phyloP scores from a whole-genome alignment of 2,113 vertebrate species.

The Chaetodon auriga region DNA sequence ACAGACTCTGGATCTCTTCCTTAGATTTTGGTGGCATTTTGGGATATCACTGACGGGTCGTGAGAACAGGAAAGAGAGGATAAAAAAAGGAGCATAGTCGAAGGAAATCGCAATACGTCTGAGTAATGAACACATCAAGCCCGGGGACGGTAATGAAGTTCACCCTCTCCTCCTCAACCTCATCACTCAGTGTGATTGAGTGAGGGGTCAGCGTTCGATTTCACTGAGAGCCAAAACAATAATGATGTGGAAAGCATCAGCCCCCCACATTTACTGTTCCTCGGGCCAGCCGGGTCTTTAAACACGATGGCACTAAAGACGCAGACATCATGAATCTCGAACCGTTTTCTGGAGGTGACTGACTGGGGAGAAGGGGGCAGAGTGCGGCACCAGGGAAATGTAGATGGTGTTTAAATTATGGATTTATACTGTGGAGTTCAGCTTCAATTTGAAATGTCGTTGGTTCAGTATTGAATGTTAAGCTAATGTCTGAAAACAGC shows the following conservation, averaged over 20 bases:
- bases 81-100: neutral
- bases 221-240: constrained; percentile 45
- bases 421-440: neutral
- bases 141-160: constrained; percentile 51
- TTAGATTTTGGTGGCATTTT: neutral
- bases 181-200: constrained; percentile 63
- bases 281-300: constrained; percentile 39
- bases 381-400: constrained; percentile 42
- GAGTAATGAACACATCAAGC: constrained; percentile 65
- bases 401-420: constrained; percentile 48
- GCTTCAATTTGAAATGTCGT: constrained; percentile 32
- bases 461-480: constrained; percentile 21
- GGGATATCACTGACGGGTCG: neutral
- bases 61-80: neutral
- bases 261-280: constrained; percentile 38
- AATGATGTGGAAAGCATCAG: constrained; percentile 52
- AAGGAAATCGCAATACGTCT: constrained; percentile 23
- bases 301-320: constrained; percentile 42
- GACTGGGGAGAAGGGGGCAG: constrained; percentile 33
- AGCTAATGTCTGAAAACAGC: neutral
- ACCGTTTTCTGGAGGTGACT: constrained; percentile 35
- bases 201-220: constrained; percentile 50
- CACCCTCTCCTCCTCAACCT: constrained; percentile 33
- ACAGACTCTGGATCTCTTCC: neutral
- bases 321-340: constrained; percentile 54